Conservation (phyloP, 2,797 vertebrate species). For the Chelmon rostratus region DNA sequence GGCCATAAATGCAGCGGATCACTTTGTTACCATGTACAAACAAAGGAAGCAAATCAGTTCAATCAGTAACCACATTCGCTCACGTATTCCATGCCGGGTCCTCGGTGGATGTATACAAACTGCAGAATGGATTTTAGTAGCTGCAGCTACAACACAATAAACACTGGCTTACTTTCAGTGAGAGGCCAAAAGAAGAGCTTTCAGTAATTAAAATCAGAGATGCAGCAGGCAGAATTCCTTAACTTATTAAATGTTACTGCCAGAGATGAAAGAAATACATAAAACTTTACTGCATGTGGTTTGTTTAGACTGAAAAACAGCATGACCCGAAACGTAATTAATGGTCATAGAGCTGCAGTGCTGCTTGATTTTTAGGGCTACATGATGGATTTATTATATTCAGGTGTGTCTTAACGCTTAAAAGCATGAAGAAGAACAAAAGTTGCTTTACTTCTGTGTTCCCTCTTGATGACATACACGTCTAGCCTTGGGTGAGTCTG, state of each 20-base stretch:
- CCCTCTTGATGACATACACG: slow-evolving; percentile 49
- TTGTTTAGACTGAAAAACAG: slow-evolving; percentile 39
- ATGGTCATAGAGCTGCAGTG: slow-evolving; percentile 3
- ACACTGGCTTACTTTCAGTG: slow-evolving; percentile 3
- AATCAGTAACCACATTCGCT: slow-evolving; percentile 80
- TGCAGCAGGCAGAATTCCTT: background rate
- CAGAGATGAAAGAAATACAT: slow-evolving; percentile 32
- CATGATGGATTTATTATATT: slow-evolving; percentile 57
- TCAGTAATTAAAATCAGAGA: slow-evolving; percentile 8
- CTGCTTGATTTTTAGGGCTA: background rate
- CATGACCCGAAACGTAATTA: slow-evolving; percentile 47
- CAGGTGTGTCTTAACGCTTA: background rate
- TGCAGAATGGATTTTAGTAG: slow-evolving; percentile 23
- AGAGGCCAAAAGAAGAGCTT: slow-evolving; percentile 8
- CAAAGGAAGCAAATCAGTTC: slow-evolving; percentile 70
- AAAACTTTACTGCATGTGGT: slow-evolving; percentile 28
- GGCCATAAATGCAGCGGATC: slow-evolving; percentile 79
- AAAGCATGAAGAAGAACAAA: slow-evolving; percentile 51
- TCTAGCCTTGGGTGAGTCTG: slow-evolving; percentile 60
- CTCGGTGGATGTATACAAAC: slow-evolving; percentile 60
- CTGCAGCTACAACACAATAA: slow-evolving; percentile 20
- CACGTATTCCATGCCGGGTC: slow-evolving; percentile 60
- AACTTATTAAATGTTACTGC: slow-evolving; percentile 10
- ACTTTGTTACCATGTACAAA: slow-evolving; percentile 79
- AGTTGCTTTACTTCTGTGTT: slow-evolving; percentile 48